These are phyloP conservation scores for Erebia ligea DNA, from an alignment of 2,888 invertebrate genomes.

Conservation along the genomic window DNA sequence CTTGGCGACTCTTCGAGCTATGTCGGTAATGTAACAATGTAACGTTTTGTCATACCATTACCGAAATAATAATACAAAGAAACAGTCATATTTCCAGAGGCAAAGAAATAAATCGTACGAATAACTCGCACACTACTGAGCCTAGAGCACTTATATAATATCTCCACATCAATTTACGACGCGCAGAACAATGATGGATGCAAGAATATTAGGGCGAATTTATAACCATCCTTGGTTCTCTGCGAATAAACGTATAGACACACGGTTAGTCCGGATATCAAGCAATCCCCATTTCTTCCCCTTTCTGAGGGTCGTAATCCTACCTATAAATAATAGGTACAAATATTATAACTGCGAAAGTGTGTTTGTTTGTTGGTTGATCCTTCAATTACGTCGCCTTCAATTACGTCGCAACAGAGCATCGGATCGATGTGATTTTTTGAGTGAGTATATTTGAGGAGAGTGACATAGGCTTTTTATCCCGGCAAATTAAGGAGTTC, in stretches of 20 bases:
- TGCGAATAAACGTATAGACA: conserved; percentile 28
- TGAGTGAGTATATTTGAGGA: too few species aligned
- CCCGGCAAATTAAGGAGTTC: too few species aligned
- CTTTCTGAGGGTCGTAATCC: too few species aligned
- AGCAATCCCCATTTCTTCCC: background rate
- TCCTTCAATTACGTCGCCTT: too few species aligned
- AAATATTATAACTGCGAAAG: too few species aligned
- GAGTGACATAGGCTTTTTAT: too few species aligned
- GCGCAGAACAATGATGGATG: conserved; percentile 54
- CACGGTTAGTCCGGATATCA: background rate
- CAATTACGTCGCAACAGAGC: too few species aligned
- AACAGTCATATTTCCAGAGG: background rate
- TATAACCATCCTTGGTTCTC: conserved; percentile 60
- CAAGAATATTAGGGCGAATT: conserved; percentile 59
- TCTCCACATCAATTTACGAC: conserved; percentile 25
- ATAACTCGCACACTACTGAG: conserved; percentile 9
- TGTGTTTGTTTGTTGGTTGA: too few species aligned
- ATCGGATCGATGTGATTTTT: too few species aligned
- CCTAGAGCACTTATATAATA: conserved; percentile 14
- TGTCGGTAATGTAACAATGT: too few species aligned
- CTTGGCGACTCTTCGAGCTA: too few species aligned
- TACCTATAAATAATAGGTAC: too few species aligned
- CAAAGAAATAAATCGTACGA: conserved; percentile 18
- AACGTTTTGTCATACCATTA: background rate
- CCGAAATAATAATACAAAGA: conserved; percentile 3